phyloP scores from a whole-genome alignment of 2,888 invertebrate genomes.

The Neoitamus cyanurus region DNA sequence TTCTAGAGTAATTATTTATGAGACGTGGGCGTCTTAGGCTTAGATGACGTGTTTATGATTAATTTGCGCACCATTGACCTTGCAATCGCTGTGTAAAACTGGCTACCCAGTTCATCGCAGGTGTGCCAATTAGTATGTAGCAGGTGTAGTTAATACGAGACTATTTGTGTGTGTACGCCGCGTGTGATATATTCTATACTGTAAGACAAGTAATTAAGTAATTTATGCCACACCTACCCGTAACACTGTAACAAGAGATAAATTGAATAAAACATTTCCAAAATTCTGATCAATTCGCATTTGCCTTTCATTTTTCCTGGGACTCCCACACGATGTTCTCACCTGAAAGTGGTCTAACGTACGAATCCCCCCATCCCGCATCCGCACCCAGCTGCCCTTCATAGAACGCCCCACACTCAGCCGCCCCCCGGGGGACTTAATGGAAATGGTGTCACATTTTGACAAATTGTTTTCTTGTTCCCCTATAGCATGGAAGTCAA shows the following conservation, averaged over 20 bases:
- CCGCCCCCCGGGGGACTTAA: background rate
- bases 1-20: background rate
- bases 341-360: background rate
- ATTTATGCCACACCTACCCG: background rate
- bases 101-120: background rate
- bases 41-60: background rate
- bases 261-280: background rate
- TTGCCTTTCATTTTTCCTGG: background rate
- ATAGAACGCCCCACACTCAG: background rate
- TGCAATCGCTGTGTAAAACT: background rate
- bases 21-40: background rate
- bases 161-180: slow-evolving; percentile 3
- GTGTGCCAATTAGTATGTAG: background rate
- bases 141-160: background rate
- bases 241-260: background rate
- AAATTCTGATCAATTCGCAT: background rate
- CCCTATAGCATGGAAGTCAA: background rate
- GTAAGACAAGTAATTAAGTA: background rate
- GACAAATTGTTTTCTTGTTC: slow-evolving; percentile 35
- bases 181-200: slow-evolving; percentile 18
- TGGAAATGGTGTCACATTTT: background rate
- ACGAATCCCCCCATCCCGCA: background rate
- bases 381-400: background rate
- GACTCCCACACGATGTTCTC: background rate
- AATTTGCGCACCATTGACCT: background rate